phyloP scores from a whole-genome alignment of 2,888 invertebrate species.

The Phragmatobia fuliginosa region DNA sequence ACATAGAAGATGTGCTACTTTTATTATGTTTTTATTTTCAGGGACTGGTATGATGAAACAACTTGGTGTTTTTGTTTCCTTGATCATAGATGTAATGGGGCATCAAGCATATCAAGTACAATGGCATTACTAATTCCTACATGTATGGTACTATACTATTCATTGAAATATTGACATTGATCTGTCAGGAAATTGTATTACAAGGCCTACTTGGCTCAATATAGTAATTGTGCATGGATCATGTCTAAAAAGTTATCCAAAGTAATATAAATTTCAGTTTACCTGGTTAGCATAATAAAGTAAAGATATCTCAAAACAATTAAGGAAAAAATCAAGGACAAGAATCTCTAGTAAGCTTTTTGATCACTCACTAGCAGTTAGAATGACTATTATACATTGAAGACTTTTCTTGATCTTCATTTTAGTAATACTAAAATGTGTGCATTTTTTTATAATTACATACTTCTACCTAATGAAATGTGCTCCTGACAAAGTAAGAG shows the following conservation, averaged over 20 bases:
- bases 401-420: not conserved
- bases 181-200: slow-evolving; percentile 13
- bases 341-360: not conserved
- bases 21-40: slow-evolving; percentile 71
- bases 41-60: slow-evolving; percentile 93
- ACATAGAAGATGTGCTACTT: not conserved
- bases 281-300: not conserved
- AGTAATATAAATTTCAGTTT: not conserved
- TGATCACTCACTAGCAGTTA: not conserved
- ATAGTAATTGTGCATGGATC: not conserved
- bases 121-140: slow-evolving; percentile 63
- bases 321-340: too few species aligned
- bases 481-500: not conserved
- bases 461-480: not conserved
- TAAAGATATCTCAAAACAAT: not conserved
- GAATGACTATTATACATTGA: not conserved
- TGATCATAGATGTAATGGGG: slow-evolving; percentile 94
- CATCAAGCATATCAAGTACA: slow-evolving; percentile 64
- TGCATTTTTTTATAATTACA: not conserved
- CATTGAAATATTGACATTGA: slow-evolving; percentile 55
- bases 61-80: slow-evolving; percentile 97
- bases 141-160: slow-evolving; percentile 54
- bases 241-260: not conserved
- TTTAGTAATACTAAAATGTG: not conserved
- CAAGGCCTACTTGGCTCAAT: not conserved